Evolutionary conservation across 2,113 vertebrate species (phyloP), one percentile per base, ranked within the genome.

Genomic region (Dromiciops gliroides): DNA sequence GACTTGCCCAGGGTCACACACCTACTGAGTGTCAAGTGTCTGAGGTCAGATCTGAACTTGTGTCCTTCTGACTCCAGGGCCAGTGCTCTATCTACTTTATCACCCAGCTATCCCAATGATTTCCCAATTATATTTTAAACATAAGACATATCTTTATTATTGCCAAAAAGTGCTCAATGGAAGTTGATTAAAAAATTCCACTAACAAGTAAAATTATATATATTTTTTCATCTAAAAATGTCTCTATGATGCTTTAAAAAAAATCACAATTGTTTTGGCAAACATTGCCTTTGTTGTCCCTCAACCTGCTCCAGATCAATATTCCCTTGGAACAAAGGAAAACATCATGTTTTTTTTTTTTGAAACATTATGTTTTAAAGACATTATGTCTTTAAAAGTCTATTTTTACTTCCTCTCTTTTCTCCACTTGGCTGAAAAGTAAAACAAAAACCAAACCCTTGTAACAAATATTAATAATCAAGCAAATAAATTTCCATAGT

Each of bases 71-170:
- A n/a, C n/a, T n/a, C n/a, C n/a, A n/a, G n/a, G n/a, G n/a, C n/a
- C n/a, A n/a, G n/a, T n/a, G n/a, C n/a, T n/a, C n/a, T n/a, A n/a
- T n/a, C n/a, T n/a, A n/a, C n/a, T n/a, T n/a, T n/a, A n/a, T n/a
- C n/a, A n/a, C n/a, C n/a, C n/a, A n/a, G n/a, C n/a, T n/a, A n/a
- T n/a, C n/a, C n/a, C n/a, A n/a, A n/a, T n/a, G 48, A 51, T 91
- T 89, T 91, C 92, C 50, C 53, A n/a, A 52, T 48, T 24, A 48
- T 53, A 4, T 94, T 96, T 96, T n/a, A 93, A 91, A 90, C 49
- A 11, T 24, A 90, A 50, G 23, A 31, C 44, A 56, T 31, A 44
- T 23, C n/a, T 24, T 56, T 83, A 90, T 1, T 67, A 52, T 51
- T 60, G 51, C 56, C 56, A 23, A 48, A 89, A 50, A 53, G 89